Evolutionary conservation across 1,140 invertebrate species (phyloP), one percentile per base, ranked within the genome.

Genomic region (Aporrectodea caliginosa): DNA sequence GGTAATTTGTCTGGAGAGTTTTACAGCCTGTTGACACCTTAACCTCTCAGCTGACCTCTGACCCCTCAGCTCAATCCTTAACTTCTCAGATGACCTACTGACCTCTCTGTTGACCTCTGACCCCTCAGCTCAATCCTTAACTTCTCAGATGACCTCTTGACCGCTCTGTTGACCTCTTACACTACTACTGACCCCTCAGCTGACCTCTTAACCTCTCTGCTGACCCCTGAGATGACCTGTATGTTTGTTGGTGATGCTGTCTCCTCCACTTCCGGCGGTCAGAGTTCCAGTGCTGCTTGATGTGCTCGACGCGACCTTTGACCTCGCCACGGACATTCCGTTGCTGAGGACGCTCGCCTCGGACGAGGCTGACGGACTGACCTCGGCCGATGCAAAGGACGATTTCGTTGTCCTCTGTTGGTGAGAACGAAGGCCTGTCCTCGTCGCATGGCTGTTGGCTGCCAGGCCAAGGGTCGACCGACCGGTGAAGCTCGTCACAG

Each of bases 231-330:
- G 22, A 6, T 22, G 22, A 58, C 43, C 43, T 58, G 43, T 58
- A 12, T 6, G 43, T 22, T 58, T 58, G 43, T 12, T 22, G 22
- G 6, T 58, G 43, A 58, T 22, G 43, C 43, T 58, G 43, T 58
- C 43, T 58, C 14, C 35, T n/a, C 76, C 79, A 29, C 74, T 80
- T 1, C 69, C 80, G 22, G 81, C 80, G n/a, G 81, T 82, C 22
- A 82, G 77, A 16, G 81, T 82, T 35, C 75, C 75, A 35, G 75
- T 76, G 27, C 81, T 82, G 77, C 73, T 78, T 2, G 81, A 77
- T 6, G 80, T 69, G 69, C 80, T 81, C 16, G 80, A 81, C 1
- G 71, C 76, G 32, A 43, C 69, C 35, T 74, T 73, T 32, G 69
- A 69, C 77, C 33, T 78, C 16, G 35, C 35, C 34, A 58, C 22